Evolutionary conservation across 2,888 invertebrate species (phyloP).

Genomic region (Ophion slaviceki): DNA sequence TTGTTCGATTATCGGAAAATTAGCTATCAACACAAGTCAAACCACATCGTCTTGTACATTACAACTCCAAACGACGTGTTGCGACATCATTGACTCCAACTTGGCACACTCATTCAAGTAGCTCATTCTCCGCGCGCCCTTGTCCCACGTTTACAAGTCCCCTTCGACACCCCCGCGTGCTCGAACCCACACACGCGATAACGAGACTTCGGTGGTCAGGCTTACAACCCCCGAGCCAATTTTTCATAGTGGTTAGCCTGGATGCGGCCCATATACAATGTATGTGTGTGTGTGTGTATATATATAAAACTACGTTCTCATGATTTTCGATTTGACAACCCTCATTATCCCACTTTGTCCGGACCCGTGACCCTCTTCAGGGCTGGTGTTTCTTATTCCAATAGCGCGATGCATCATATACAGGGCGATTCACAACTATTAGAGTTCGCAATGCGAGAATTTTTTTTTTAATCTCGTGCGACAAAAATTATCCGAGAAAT

Average conservation of each 20-base stretch:
- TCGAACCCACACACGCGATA: constrained; percentile 46
- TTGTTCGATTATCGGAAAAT: no score
- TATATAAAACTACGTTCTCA: no score
- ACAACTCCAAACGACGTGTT: neutral
- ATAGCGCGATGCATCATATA: neutral
- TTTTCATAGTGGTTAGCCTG: neutral
- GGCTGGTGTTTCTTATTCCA: neutral
- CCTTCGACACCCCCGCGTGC: neutral
- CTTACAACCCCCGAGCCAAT: constrained; percentile 10
- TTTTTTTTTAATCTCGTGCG: no score
- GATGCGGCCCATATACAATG: neutral
- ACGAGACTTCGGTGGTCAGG: constrained; percentile 21
- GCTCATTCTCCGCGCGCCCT: constrained; percentile 39
- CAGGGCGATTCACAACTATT: no score
- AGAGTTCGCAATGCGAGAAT: no score
- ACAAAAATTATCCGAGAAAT: no score
- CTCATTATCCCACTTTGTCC: neutral
- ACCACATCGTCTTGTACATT: constrained; percentile 4
- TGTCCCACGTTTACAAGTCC: constrained; percentile 37
- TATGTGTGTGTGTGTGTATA: no score
- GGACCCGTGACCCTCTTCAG: neutral
- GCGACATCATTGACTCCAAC: constrained; percentile 11
- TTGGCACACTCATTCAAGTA: constrained; percentile 18
- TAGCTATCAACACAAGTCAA: no score
- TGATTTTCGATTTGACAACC: neutral